phyloP scores from a whole-genome alignment of 2,113 vertebrate genomes.

The Machaerirhynchus nigripectus region DNA sequence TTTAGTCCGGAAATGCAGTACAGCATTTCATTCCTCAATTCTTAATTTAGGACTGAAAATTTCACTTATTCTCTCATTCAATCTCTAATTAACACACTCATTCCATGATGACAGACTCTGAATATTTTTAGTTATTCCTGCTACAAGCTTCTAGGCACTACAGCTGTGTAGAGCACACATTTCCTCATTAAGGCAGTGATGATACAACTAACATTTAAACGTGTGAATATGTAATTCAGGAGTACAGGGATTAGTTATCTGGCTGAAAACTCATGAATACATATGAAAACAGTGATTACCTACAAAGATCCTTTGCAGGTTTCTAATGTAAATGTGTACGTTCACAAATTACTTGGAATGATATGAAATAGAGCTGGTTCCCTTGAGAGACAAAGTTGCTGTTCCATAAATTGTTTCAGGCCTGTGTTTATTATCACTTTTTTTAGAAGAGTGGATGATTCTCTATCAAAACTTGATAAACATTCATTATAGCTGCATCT shows the following conservation, averaged over 20 bases:
- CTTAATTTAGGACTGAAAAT: background rate
- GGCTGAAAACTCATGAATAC: slow-evolving; percentile 44
- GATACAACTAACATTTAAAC: slow-evolving; percentile 4
- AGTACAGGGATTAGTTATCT: slow-evolving; percentile 14
- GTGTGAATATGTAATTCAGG: background rate
- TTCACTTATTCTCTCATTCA: background rate
- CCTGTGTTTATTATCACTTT: background rate
- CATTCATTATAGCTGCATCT: background rate
- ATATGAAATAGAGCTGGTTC: background rate
- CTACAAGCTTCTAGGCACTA: background rate
- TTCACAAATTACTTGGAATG: slow-evolving; percentile 29
- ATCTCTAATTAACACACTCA: background rate
- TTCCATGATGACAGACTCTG: background rate
- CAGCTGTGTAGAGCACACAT: background rate
- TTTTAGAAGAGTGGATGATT: background rate
- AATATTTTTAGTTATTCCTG: background rate
- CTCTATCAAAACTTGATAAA: slow-evolving; percentile 20
- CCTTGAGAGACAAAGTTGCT: background rate
- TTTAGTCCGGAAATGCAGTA: background rate
- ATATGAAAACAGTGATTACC: slow-evolving; percentile 31
- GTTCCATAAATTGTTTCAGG: background rate
- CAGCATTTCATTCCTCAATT: background rate
- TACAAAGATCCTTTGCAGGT: background rate
- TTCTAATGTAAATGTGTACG: background rate
- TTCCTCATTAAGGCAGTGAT: background rate